A percentile compares a stretch with the other conserved stretches of the same genome.
Evolutionary conservation across 2,113 vertebrate genomes (phyloP).

Genomic region (Hippocampus barbouri): DNA sequence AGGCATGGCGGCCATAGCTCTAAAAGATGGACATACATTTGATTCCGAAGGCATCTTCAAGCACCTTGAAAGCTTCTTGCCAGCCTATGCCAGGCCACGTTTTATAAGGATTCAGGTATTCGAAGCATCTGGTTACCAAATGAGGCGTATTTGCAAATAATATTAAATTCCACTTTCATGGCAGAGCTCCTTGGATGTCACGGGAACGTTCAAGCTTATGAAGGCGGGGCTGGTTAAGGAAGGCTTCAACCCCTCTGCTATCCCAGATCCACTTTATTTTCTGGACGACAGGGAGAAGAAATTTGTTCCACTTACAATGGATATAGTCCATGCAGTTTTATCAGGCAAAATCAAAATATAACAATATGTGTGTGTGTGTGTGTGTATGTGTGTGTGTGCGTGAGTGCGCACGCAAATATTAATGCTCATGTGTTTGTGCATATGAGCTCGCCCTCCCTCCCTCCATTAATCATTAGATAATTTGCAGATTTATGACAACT

Average conservation of each 20-base stretch:
- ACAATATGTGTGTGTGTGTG: constrained; percentile 8
- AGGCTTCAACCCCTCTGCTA: constrained; percentile 65
- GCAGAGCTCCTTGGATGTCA: constrained; percentile 70
- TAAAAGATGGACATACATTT: constrained; percentile 69
- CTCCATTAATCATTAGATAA: constrained; percentile 10
- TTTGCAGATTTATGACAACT: background rate
- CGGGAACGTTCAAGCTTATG: constrained; percentile 78
- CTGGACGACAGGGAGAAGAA: constrained; percentile 56
- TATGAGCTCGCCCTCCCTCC: constrained; percentile 1
- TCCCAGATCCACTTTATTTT: constrained; percentile 73
- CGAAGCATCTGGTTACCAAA: background rate
- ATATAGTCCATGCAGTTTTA: constrained; percentile 53
- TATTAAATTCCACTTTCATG: constrained; percentile 1
- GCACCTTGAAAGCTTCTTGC: constrained; percentile 71
- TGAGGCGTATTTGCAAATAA: background rate
- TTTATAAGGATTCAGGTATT: constrained; percentile 82
- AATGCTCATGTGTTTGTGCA: background rate
- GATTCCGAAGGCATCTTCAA: constrained; percentile 62
- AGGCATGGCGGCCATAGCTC: constrained; percentile 78
- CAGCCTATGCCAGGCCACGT: constrained; percentile 73
- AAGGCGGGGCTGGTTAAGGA: constrained; percentile 68
- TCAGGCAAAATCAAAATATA: constrained; percentile 67
- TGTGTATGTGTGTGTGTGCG: no score
- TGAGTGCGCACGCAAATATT: no score
- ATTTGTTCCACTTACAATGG: constrained; percentile 66